Evolutionary conservation across 2,113 vertebrate species (phyloP).

Genomic region (Lycaon pictus): DNA sequence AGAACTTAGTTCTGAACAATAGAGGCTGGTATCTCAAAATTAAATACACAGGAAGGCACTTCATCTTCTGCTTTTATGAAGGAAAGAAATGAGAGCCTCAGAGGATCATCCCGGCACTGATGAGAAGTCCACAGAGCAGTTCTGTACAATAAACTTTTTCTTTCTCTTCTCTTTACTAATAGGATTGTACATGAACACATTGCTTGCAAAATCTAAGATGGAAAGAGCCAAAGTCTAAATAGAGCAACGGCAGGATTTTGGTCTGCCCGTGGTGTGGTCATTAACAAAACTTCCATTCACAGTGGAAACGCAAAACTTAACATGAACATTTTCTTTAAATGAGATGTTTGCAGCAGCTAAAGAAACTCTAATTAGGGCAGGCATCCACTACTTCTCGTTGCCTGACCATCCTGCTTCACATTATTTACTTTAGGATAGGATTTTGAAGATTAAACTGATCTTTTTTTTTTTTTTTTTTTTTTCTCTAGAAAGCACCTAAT

Average conservation of each 20-base stretch:
- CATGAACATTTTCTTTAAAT: background rate
- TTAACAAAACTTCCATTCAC: background rate
- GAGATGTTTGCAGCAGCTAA: background rate
- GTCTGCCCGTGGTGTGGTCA: background rate
- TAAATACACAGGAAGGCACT: conserved; percentile 59
- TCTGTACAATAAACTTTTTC: conserved; percentile 29
- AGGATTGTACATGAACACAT: background rate
- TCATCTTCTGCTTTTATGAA: conserved; percentile 67
- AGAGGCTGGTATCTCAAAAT: conserved; percentile 62
- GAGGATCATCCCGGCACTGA: conserved; percentile 57
- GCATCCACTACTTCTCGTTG: background rate
- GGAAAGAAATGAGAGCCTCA: conserved; percentile 36
- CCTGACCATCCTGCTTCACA: background rate
- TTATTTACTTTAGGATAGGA: background rate
- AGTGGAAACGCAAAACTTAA: background rate
- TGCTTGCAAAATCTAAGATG: conserved; percentile 64
- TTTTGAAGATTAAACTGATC: background rate
- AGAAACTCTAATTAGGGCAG: background rate
- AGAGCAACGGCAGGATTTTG: background rate
- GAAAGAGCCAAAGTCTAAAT: background rate
- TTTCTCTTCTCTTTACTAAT: conserved; percentile 29
- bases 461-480: background rate
- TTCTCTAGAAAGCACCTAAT: conserved; percentile 14
- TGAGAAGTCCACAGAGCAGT: background rate
- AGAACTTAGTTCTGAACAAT: conserved; percentile 60